A percentile compares a stretch with the other conserved stretches of the same genome.
phyloP scores from a whole-genome alignment of 2,797 vertebrate genomes.

The Dromococcyx pavoninus region DNA sequence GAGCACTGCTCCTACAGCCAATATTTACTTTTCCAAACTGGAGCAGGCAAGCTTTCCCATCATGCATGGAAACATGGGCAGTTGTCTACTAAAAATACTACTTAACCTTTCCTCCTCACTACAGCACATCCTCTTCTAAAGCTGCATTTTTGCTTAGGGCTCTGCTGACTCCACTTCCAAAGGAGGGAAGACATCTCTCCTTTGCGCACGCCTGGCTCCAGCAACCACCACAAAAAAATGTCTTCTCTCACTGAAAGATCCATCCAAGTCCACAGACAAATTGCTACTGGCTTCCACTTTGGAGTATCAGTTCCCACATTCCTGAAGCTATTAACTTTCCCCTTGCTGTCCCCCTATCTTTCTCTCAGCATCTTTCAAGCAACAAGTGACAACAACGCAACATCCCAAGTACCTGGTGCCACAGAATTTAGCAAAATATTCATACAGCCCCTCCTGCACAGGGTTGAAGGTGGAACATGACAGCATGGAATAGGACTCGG shows the following conservation, averaged over 20 bases:
- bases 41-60: background rate
- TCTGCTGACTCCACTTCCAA: background rate
- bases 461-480: rapidly evolving
- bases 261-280: background rate
- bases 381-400: background rate
- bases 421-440: background rate
- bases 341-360: background rate
- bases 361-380: background rate
- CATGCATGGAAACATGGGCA: background rate
- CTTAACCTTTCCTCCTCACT: background rate
- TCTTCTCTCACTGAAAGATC: background rate
- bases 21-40: constrained; percentile 37
- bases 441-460: background rate
- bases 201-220: background rate
- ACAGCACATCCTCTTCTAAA: background rate
- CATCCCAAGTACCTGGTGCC: too few species aligned
- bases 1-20: background rate
- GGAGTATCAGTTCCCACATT: background rate
- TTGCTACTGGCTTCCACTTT: background rate
- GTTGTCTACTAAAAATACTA: constrained; percentile 27
- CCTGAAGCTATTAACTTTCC: background rate
- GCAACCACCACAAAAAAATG: background rate
- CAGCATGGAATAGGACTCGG: rapidly evolving
- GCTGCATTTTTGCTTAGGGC: background rate
- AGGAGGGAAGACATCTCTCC: background rate